These are phyloP conservation scores for Nemapogon koenigi DNA, from an alignment of 2,888 invertebrate species.

Conservation along the genomic window DNA sequence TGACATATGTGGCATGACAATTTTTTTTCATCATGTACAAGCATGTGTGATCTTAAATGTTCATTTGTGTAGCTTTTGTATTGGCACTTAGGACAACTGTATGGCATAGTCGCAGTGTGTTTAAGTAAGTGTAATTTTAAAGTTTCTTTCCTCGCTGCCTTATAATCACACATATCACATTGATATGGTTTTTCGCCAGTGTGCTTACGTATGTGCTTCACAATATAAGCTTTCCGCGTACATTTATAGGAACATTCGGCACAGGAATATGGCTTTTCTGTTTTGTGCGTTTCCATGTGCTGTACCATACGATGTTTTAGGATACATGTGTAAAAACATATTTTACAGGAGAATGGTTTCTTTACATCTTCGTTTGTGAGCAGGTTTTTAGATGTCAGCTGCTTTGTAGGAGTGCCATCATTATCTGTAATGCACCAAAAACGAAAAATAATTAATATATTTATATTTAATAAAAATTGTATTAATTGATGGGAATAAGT, in stretches of 20 bases:
- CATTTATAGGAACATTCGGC: neutral
- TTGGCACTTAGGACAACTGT: constrained; percentile 7
- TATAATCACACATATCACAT: constrained; percentile 10
- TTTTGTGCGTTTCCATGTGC: neutral
- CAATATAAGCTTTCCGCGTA: neutral
- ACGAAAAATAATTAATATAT: too few relatives aligned
- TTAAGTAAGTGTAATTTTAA: constrained; percentile 5
- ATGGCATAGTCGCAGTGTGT: constrained; percentile 12
- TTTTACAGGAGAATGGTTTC: too few relatives aligned
- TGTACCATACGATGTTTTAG: too few relatives aligned
- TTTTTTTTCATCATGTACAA: constrained; percentile 1
- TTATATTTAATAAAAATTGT: too few relatives aligned
- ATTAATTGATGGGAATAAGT: too few relatives aligned
- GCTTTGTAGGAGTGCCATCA: too few relatives aligned
- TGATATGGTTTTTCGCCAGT: constrained; percentile 4
- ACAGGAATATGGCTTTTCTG: neutral
- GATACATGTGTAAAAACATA: too few relatives aligned
- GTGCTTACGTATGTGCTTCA: neutral
- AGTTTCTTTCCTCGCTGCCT: constrained; percentile 1
- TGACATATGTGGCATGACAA: neutral
- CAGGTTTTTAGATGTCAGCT: too few relatives aligned
- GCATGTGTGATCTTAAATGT: constrained; percentile 9
- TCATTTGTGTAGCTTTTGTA: neutral
- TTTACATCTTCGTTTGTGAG: too few relatives aligned
- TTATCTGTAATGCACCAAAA: too few relatives aligned